These are phyloP conservation scores for Drosophila eugracilis DNA, from an alignment of 1,140 invertebrate genomes.

Conservation along the genomic window DNA sequence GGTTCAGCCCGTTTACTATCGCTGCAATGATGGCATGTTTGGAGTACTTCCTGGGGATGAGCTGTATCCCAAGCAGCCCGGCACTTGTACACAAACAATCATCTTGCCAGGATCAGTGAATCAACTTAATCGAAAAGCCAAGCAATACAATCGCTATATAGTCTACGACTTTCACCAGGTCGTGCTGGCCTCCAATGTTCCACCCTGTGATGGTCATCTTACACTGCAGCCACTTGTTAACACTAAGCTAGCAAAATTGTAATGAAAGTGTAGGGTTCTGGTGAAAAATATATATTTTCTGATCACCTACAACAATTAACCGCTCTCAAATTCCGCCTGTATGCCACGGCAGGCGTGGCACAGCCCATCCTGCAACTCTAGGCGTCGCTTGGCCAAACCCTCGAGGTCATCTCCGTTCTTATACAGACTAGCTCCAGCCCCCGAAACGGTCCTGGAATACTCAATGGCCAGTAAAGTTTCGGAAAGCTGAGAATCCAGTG, in stretches of 20 bases:
- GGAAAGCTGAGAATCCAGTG: constrained; percentile 53
- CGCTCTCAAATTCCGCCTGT: constrained; percentile 45
- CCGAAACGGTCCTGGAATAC: constrained; percentile 76
- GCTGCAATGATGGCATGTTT: constrained; percentile 72
- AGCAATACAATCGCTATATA: constrained; percentile 71
- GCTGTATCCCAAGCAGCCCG: constrained; percentile 72
- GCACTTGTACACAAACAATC: constrained; percentile 41
- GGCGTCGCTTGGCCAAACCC: constrained; percentile 19
- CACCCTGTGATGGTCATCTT: constrained; percentile 60
- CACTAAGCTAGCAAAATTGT: constrained; percentile 46
- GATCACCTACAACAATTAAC: constrained; percentile 18
- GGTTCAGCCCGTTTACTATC: constrained; percentile 85
- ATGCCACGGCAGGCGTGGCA: constrained; percentile 77
- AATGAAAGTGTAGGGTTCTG: neutral
- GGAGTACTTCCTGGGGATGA: constrained; percentile 84
- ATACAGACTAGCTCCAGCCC: constrained; percentile 47
- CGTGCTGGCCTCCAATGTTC: constrained; percentile 57
- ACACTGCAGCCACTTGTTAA: constrained; percentile 34
- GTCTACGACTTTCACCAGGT: constrained; percentile 59
- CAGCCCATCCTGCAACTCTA: constrained; percentile 16
- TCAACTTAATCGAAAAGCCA: constrained; percentile 41
- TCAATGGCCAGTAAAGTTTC: constrained; percentile 77
- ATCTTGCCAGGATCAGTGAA: constrained; percentile 33
- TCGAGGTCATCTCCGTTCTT: constrained; percentile 37
- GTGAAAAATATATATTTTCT: constrained; percentile 28